A percentile compares a stretch with the other conserved stretches of the same genome.
Evolutionary conservation across 1,140 invertebrate genomes (phyloP).

Genomic region (Papilio polyxenes): DNA sequence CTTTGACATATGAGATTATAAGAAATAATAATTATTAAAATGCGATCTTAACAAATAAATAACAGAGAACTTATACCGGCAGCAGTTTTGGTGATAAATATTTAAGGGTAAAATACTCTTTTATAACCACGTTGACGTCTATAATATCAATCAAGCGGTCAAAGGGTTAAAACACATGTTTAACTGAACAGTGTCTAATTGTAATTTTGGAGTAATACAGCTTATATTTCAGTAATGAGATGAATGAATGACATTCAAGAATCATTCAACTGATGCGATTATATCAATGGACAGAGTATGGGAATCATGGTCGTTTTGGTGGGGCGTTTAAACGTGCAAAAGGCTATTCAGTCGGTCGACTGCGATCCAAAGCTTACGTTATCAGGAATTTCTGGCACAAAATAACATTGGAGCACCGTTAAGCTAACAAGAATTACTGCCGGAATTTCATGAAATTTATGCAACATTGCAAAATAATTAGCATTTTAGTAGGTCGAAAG

Average conservation of each 20-base stretch:
- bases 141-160: background rate
- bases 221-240: too few relatives aligned
- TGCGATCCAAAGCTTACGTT: conserved; percentile 2
- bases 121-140: too few relatives aligned
- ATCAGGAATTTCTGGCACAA: conserved; percentile 23
- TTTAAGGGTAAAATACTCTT: too few relatives aligned
- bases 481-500: background rate
- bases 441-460: conserved; percentile 10
- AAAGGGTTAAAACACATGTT: too few relatives aligned
- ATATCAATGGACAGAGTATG: background rate
- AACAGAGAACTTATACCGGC: too few relatives aligned
- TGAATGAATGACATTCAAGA: background rate
- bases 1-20: too few relatives aligned
- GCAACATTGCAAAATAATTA: conserved; percentile 18
- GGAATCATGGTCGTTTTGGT: background rate
- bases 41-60: too few relatives aligned
- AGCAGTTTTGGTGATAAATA: too few relatives aligned
- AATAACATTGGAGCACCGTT: background rate
- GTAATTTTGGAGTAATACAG: background rate
- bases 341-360: background rate
- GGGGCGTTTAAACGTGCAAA: background rate
- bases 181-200: too few relatives aligned
- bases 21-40: too few relatives aligned
- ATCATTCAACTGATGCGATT: background rate
- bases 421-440: conserved; percentile 23